Evolutionary conservation across 2,797 vertebrate genomes (phyloP), one percentile per base, ranked within the genome.

Genomic region (Myoxocephalus aenaeus): DNA sequence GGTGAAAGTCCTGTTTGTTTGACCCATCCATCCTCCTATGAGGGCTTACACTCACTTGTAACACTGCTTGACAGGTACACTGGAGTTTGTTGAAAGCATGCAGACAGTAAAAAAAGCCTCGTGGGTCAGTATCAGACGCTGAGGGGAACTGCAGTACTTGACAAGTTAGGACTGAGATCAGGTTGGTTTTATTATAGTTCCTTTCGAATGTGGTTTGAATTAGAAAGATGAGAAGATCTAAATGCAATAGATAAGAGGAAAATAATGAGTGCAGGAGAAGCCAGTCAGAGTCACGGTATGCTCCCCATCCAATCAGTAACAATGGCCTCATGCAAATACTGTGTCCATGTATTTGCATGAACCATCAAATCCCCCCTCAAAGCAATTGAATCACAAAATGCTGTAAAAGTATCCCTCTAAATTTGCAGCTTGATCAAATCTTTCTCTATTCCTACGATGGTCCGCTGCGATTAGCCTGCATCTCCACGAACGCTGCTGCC

Each of bases 401-500:
- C 46, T 48, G 17, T 20, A 18, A 20, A 20, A 20, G 46, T 10
- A 8, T 48, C 7, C 8, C 46, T 48, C 17, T 40, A 32, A 68
- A 70, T 38, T 6, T 4, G 62, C 5, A 54, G 61, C 65, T 53
- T 44, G 5, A 34, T 74, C 25, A 74, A 18, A 70, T 65, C 34
- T 42, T 29, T 65, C 51, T 48, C 46, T 2, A 9, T 50, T 64
- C 73, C 84, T 46, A 40, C 3, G 25, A 81, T 70, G 79, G 77
- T 70, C 85, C 62, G 7, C 70, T 4, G 54, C 34, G 44, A 75
- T 91, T 83, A 90, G 69, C 73, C 79, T 53, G 56, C 78, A 54
- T 84, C 84, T 86, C 73, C 65, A 86, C 29, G 25, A 82, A 79
- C 71, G 68, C 74, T 7, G 84, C 70, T 80, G 86, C 85, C 83